Conservation (phyloP, 2,797 vertebrate species). For the Alauda arvensis region DNA sequence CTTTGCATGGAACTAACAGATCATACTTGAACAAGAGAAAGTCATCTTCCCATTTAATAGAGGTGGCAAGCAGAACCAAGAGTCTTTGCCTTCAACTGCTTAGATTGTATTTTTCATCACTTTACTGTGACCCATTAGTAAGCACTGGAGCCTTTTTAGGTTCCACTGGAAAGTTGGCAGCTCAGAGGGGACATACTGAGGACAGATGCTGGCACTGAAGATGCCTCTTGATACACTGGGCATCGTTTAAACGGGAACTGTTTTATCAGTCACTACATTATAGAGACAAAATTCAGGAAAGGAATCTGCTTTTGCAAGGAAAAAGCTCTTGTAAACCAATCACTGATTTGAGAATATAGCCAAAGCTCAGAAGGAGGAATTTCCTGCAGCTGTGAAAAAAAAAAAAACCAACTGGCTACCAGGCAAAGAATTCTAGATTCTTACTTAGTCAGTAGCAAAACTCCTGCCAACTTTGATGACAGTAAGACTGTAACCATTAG, state of each 20-base stretch:
- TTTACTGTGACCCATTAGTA: neutral
- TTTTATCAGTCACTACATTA: conserved; percentile 26
- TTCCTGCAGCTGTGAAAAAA: conserved; percentile 14
- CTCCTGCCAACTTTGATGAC: conserved; percentile 3
- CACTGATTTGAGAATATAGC: neutral
- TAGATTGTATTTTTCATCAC: neutral
- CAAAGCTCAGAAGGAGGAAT: conserved; percentile 30
- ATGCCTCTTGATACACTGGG: neutral
- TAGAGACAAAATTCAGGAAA: conserved; percentile 1
- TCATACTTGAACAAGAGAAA: neutral
- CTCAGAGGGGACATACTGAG: neutral
- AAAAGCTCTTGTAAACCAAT: conserved; percentile 7
- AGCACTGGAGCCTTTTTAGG: neutral
- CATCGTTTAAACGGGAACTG: neutral
- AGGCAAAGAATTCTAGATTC: neutral
- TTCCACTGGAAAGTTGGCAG: conserved; percentile 40
- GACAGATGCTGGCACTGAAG: neutral
- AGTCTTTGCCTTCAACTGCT: neutral
- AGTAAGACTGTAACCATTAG: neutral
- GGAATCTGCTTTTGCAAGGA: conserved; percentile 21
- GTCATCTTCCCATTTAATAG: neutral
- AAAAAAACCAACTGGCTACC: neutral
- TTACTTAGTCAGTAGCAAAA: neutral
- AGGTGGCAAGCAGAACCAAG: neutral
- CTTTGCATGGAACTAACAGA: neutral